Percentiles rank a stretch among this genome's conserved stretches.
Evolutionary conservation across 2,888 invertebrate genomes (phyloP).

Genomic region (Sinhomidia bicolor): DNA sequence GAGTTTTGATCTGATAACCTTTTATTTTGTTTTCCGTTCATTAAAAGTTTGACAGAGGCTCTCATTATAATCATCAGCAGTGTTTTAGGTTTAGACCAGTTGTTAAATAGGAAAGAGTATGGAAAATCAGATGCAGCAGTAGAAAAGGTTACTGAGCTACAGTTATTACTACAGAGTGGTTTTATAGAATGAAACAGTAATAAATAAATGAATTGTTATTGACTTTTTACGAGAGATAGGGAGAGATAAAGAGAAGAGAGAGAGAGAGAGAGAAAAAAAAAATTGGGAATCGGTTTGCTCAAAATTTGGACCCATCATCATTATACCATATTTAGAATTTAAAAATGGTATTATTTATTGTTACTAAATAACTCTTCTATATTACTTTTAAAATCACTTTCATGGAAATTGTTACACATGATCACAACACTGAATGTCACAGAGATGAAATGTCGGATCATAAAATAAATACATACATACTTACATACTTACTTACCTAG

Average conservation of each 20-base stretch:
- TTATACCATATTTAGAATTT: slow-evolving; percentile 50
- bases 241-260: no score
- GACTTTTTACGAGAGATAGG: background rate
- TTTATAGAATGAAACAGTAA: slow-evolving; percentile 18
- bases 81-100: background rate
- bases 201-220: slow-evolving; percentile 15
- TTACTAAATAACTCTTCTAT: slow-evolving; percentile 49
- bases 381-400: slow-evolving; percentile 17
- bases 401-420: background rate
- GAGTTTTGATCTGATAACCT: no score
- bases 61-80: background rate
- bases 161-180: background rate
- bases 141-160: no score
- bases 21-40: no score
- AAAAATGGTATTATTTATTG: slow-evolving; percentile 60
- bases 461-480: no score
- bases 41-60: slow-evolving; percentile 1
- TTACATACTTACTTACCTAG: background rate
- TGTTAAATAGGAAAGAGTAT: background rate
- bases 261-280: background rate
- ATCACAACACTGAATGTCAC: background rate
- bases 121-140: no score
- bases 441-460: background rate
- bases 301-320: slow-evolving; percentile 73
- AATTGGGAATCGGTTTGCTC: slow-evolving; percentile 73